phyloP scores from a whole-genome alignment of 2,113 vertebrate genomes.

The Mesoclemmys tuberculata region DNA sequence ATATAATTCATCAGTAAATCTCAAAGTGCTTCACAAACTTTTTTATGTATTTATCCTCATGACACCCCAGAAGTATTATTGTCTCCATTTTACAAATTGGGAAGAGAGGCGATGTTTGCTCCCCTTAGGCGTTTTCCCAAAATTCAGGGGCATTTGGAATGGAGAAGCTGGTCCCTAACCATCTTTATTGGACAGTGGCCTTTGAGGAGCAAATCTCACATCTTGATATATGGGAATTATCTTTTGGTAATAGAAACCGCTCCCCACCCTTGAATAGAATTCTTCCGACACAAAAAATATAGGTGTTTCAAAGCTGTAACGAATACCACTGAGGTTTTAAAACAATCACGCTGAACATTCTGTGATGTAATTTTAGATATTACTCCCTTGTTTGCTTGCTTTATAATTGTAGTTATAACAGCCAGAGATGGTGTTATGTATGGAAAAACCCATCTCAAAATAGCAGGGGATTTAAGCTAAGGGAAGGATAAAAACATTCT shows the following conservation, averaged over 20 bases:
- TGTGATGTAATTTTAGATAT: neutral
- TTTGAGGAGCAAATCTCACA: conserved; percentile 48
- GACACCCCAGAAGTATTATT: neutral
- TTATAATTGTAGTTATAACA: conserved; percentile 41
- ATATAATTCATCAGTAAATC: neutral
- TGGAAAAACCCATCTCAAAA: conserved; percentile 21
- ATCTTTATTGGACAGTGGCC: neutral
- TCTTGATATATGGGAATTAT: conserved; percentile 46
- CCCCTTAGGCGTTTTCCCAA: neutral
- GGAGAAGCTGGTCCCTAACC: neutral
- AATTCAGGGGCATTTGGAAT: neutral
- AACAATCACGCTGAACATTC: neutral
- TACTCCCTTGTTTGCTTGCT: conserved; percentile 23
- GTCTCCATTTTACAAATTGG: neutral
- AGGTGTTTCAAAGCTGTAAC: conserved; percentile 25
- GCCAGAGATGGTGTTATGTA: neutral
- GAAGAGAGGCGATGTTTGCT: neutral
- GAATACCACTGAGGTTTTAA: conserved; percentile 34
- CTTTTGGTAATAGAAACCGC: neutral
- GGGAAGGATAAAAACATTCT: neutral
- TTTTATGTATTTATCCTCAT: neutral
- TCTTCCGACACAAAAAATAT: neutral
- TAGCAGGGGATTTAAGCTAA: conserved; percentile 43
- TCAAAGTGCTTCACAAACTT: neutral
- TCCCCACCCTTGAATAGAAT: neutral